These are phyloP conservation scores for Neoscelio sp. DNA, from an alignment of 2,888 invertebrate genomes.

Conservation along the genomic window DNA sequence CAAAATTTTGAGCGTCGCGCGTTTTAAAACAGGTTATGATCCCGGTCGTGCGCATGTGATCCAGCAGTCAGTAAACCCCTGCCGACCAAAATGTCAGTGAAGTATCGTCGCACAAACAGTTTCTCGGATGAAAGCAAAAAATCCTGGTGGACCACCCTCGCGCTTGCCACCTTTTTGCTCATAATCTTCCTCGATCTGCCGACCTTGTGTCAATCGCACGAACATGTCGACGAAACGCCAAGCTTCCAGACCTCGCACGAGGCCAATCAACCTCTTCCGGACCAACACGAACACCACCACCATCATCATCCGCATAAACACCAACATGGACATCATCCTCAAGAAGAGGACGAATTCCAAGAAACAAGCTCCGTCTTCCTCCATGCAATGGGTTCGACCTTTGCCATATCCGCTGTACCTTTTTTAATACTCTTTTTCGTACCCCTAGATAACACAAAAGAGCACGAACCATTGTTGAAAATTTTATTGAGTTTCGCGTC, in stretches of 20 bases:
- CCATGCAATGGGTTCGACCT: conserved; percentile 94
- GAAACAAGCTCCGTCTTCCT: conserved; percentile 79
- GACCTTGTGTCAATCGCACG: conserved; percentile 75
- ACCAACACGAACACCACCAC: conserved; percentile 67
- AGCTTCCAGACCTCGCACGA: conserved; percentile 93
- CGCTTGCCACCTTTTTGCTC: conserved; percentile 72
- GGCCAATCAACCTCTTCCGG: conserved; percentile 85
- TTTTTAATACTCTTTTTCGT: conserved; percentile 96
- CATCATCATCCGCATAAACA: conserved; percentile 65
- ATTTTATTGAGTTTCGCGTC: conserved; percentile 96
- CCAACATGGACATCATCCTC: conserved; percentile 10
- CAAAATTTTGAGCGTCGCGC: too few relatives aligned
- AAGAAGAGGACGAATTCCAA: conserved; percentile 24
- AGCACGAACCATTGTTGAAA: conserved; percentile 94
- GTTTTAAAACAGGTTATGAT: too few relatives aligned
- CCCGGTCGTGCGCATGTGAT: too few relatives aligned
- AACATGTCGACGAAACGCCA: conserved; percentile 85
- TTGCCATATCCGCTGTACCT: conserved; percentile 97
- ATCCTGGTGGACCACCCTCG: conserved; percentile 70
- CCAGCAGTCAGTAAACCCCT: conserved; percentile 33
- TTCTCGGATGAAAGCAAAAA: conserved; percentile 25
- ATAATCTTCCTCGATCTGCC: conserved; percentile 80
- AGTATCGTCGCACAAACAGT: not conserved
- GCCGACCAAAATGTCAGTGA: not conserved
- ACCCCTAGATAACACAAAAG: conserved; percentile 93